Evolutionary conservation across 2,113 vertebrate species (phyloP), one percentile per base, ranked within the genome.

Genomic region (Proteles cristata): DNA sequence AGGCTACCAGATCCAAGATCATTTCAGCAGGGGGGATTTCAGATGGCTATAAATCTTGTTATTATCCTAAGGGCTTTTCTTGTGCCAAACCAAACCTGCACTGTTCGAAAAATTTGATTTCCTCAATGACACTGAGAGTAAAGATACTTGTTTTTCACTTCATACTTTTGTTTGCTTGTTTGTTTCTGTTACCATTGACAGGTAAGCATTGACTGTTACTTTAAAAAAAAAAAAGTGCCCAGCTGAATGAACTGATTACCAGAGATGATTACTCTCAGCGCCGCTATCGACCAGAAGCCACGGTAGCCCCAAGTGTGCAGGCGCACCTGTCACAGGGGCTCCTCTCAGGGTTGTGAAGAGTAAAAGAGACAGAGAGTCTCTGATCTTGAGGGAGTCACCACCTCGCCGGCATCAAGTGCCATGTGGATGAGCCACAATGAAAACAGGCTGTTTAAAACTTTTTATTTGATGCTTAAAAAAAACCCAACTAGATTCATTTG

Each of bases 1-100:
- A 74, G 26, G 6, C n/a, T n/a, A 39, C n/a, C 16, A 65, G 53
- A 19, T 50, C 90, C 68, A 73, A 96, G 74, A 12, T 11, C 65
- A 23, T 88, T 91, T 85, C 35, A 93, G 73, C 45, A 66, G 25
- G 43, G 66, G 19, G 88, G 71, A 58, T 88, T 93, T 97, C 71
- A 93, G 43, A 31, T 76, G 35, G 11, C 9, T 33, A 48, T 35
- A 77, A 71, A 55, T 55, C 53, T 77, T 45, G 28, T 63, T 66
- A 66, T 50, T 50, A 65, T 87, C 79, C 12, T 26, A 92, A 92
- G 19, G 33, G 11, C 4, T 96, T 87, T 73, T 65, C 39, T 61
- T 71, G 10, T 87, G 35, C 17, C 58, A 80, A 69, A 73, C 23
- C 11, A 65, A 61, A 19, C 5, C 16, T 26, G 50, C 28, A 0